Percentiles rank a stretch among this genome's conserved stretches.
Evolutionary conservation across 2,888 invertebrate genomes (phyloP).

Genomic region (Adelognathus sp.): DNA sequence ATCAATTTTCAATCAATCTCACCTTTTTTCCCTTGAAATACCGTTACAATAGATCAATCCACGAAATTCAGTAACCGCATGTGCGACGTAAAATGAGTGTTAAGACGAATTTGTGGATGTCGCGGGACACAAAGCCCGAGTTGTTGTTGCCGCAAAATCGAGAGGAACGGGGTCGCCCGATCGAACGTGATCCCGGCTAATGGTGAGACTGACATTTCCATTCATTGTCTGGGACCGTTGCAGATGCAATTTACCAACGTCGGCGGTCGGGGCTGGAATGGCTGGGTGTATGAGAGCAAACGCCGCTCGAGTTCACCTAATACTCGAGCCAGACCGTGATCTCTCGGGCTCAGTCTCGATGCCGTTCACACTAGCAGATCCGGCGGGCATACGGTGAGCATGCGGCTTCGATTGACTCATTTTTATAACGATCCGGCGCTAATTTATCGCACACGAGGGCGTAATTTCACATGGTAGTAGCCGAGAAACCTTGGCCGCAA

Average conservation of each 20-base stretch:
- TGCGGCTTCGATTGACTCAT: conserved; percentile 1
- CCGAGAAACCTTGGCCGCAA: conserved; percentile 14
- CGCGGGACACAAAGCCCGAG: conserved; percentile 28
- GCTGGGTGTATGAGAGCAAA: conserved; percentile 40
- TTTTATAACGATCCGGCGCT: not conserved
- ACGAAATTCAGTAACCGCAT: not conserved
- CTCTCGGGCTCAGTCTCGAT: not conserved
- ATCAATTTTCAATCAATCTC: not conserved
- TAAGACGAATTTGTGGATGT: conserved; percentile 37
- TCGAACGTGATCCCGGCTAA: conserved; percentile 78
- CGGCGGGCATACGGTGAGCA: not conserved
- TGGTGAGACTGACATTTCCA: conserved; percentile 80
- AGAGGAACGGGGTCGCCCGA: conserved; percentile 63
- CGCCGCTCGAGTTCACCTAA: conserved; percentile 2
- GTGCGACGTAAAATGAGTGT: not conserved
- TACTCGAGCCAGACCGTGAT: conserved; percentile 28
- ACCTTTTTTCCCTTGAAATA: not conserved
- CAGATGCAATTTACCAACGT: conserved; percentile 52
- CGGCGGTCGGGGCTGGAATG: conserved; percentile 33
- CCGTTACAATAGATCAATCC: conserved; percentile 15
- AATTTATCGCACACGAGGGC: conserved; percentile 2
- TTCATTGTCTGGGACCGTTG: conserved; percentile 74
- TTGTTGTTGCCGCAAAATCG: conserved; percentile 43
- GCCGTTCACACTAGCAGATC: not conserved
- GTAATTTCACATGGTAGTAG: not conserved